A percentile compares a stretch with the other conserved stretches of the same genome.
phyloP scores from a whole-genome alignment of 1,140 invertebrate species.

The Antheraea pernyi region DNA sequence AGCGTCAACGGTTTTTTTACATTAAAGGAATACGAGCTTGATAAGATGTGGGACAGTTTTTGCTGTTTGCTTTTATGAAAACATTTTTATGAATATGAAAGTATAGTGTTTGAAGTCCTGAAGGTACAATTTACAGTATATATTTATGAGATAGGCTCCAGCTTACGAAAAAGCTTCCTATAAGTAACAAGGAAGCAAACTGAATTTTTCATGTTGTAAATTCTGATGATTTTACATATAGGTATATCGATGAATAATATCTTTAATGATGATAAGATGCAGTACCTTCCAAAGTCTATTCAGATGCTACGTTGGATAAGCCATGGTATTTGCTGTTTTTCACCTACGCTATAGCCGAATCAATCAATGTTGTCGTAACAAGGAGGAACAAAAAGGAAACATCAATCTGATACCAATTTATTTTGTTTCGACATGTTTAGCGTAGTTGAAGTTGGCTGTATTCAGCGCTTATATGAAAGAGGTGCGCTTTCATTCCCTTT shows the following conservation, averaged over 20 bases:
- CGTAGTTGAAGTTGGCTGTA: conserved; percentile 9
- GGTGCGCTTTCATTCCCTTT: conserved; percentile 34
- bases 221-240: no score
- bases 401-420: conserved; percentile 11
- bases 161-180: no score
- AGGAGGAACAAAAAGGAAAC: conserved; percentile 6
- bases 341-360: conserved; percentile 3
- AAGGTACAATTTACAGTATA: not conserved
- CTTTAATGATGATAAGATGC: not conserved
- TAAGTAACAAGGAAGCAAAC: no score
- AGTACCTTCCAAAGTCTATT: not conserved
- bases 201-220: no score
- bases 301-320: not conserved
- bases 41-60: not conserved
- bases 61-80: not conserved
- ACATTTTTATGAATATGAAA: not conserved
- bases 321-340: conserved; percentile 9
- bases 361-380: conserved; percentile 8
- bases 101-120: not conserved
- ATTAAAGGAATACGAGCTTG: no score
- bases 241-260: not conserved
- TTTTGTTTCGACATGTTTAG: conserved; percentile 12
- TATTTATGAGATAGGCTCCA: not conserved
- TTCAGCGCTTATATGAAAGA: conserved; percentile 32
- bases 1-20: no score